phyloP scores from a whole-genome alignment of 2,888 invertebrate species.

The Vandiemenella viatica region DNA sequence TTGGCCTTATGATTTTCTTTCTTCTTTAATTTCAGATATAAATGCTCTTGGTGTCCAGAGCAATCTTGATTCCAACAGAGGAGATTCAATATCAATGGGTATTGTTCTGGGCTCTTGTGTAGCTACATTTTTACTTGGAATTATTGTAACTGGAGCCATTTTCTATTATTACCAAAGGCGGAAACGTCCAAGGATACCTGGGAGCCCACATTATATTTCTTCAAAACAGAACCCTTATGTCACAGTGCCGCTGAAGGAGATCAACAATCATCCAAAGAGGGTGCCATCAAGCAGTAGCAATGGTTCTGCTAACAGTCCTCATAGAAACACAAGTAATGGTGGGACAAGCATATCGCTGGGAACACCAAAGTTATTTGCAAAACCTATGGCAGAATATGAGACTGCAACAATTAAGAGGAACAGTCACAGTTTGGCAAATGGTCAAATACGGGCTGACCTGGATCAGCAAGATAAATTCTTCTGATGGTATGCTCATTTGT shows the following conservation, averaged over 20 bases:
- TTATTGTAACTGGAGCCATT: slow-evolving; percentile 27
- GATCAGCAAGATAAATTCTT: slow-evolving; percentile 55
- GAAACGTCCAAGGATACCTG: slow-evolving; percentile 43
- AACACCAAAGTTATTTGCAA: slow-evolving; percentile 52
- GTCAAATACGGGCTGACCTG: slow-evolving; percentile 40
- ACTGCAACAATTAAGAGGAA: slow-evolving; percentile 61
- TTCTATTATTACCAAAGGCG: slow-evolving; percentile 34
- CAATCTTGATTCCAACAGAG: slow-evolving; percentile 6
- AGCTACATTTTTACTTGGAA: slow-evolving; percentile 32
- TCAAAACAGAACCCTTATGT: slow-evolving; percentile 69
- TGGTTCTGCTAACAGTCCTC: slow-evolving; percentile 30
- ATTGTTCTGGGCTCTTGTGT: slow-evolving; percentile 32
- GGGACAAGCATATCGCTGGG: slow-evolving; percentile 36
- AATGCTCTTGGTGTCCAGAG: slow-evolving; percentile 14
- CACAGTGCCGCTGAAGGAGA: slow-evolving; percentile 65
- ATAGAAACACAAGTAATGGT: slow-evolving; percentile 8
- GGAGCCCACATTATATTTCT: slow-evolving; percentile 67
- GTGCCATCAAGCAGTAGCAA: slow-evolving; percentile 26
- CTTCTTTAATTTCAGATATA: slow-evolving; percentile 10
- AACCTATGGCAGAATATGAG: slow-evolving; percentile 58
- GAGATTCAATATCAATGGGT: slow-evolving; percentile 32
- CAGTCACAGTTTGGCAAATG: slow-evolving; percentile 52
- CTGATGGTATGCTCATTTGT: slow-evolving; percentile 26
- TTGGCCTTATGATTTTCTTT: no score
- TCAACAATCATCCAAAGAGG: slow-evolving; percentile 40